These are phyloP conservation scores for Anguilla anguilla DNA, from an alignment of 2,797 vertebrate species.

Conservation along the genomic window DNA sequence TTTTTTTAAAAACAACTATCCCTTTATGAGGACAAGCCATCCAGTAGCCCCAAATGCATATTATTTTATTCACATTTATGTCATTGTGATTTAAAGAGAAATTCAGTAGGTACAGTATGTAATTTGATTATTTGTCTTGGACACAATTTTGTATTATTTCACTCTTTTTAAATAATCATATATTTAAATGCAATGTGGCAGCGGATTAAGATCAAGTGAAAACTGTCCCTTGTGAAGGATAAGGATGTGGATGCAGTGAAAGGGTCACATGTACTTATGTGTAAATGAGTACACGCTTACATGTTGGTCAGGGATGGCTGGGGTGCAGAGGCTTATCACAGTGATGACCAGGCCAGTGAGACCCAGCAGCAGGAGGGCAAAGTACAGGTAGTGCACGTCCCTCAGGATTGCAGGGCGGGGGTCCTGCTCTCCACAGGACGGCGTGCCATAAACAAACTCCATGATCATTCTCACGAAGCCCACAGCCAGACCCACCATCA, in stretches of 20 bases:
- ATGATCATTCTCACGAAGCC: slow-evolving; percentile 84
- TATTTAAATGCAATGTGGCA: too few species aligned
- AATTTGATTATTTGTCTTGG: neutral
- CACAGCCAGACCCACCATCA: slow-evolving; percentile 79
- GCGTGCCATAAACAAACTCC: slow-evolving; percentile 79
- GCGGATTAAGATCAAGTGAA: neutral
- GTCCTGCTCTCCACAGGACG: slow-evolving; percentile 84
- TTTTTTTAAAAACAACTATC: too few species aligned
- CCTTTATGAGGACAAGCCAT: too few species aligned
- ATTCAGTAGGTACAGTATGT: neutral
- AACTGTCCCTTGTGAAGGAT: neutral
- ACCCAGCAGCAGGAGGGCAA: slow-evolving; percentile 84
- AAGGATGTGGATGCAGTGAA: neutral
- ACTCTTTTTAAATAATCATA: too few species aligned
- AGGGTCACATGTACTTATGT: neutral
- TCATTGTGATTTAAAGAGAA: neutral
- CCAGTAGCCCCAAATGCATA: neutral
- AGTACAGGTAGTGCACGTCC: slow-evolving; percentile 92
- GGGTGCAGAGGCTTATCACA: slow-evolving; percentile 79
- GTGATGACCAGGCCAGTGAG: slow-evolving; percentile 73
- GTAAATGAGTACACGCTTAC: slow-evolving; percentile 65
- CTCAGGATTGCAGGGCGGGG: slow-evolving; percentile 78
- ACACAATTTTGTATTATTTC: neutral
- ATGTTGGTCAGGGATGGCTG: slow-evolving; percentile 79
- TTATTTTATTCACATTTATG: neutral